phyloP scores from a whole-genome alignment of 2,113 vertebrate genomes.

The Ranitomeya variabilis region DNA sequence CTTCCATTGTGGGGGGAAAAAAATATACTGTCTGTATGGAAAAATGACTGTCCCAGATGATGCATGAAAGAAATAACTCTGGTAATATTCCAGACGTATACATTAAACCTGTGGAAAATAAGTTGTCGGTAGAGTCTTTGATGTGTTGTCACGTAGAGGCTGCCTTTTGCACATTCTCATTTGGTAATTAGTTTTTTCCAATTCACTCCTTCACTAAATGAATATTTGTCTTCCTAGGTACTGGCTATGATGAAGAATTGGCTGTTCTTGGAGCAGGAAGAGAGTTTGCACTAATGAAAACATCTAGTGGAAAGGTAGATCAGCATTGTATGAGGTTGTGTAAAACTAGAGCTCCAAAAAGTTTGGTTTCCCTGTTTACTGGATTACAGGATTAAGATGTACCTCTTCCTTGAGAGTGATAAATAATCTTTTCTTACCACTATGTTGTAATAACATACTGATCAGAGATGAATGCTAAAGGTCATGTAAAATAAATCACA shows the following conservation, averaged over 20 bases:
- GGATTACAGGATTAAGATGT: neutral
- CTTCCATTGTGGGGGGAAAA: no score
- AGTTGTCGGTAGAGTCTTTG: no score
- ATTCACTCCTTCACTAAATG: neutral
- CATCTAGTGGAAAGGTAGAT: slow-evolving; percentile 92
- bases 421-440: neutral
- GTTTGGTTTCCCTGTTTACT: no score
- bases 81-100: no score
- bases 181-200: no score
- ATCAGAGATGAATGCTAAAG: neutral
- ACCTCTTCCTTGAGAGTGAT: neutral
- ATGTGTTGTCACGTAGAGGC: neutral
- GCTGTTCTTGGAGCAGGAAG: slow-evolving; percentile 94
- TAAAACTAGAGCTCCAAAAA: no score
- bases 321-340: neutral
- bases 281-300: slow-evolving; percentile 99
- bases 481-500: neutral
- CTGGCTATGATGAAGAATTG: slow-evolving; percentile 97
- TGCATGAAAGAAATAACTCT: no score
- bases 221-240: slow-evolving; percentile 76
- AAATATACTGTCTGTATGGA: no score
- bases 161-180: neutral
- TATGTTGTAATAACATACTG: neutral
- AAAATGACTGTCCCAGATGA: no score
- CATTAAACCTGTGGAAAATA: no score